Percentiles rank a stretch among this genome's conserved stretches.
Conservation (phyloP, 2,797 vertebrate species). For the Acipenser ruthenus region DNA sequence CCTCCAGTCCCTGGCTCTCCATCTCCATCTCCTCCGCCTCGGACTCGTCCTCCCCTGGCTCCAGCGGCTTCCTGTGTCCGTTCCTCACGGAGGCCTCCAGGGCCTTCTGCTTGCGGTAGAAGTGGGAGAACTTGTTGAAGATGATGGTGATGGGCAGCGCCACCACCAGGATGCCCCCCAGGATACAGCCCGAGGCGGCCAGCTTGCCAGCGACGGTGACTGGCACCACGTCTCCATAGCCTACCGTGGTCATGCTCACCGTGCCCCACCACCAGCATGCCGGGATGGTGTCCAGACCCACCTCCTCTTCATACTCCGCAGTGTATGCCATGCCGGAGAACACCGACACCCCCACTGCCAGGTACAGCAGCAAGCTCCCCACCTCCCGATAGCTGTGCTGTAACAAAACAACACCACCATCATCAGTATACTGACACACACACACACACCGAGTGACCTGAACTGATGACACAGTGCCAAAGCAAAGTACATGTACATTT, state of each 20-base stretch:
- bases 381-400: constrained; percentile 98
- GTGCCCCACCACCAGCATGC: constrained; percentile 99
- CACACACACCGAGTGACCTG: background rate
- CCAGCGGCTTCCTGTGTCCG: constrained; percentile 51
- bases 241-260: constrained; percentile 95
- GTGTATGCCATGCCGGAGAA: constrained; percentile 93
- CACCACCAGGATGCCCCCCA: constrained; percentile 89
- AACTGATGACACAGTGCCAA: too few species aligned
- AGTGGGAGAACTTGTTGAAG: constrained; percentile 98
- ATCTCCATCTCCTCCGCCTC: constrained; percentile 28
- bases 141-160: constrained; percentile 97
- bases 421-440: background rate
- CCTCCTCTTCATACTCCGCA: constrained; percentile 84
- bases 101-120: constrained; percentile 90
- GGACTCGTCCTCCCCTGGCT: constrained; percentile 20
- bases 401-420: constrained; percentile 22
- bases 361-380: constrained; percentile 87
- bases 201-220: constrained; percentile 87
- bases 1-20: constrained; percentile 39
- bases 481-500: too few species aligned
- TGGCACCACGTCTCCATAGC: constrained; percentile 89
- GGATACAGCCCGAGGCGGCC: constrained; percentile 88
- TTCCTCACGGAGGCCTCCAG: constrained; percentile 87
- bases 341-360: constrained; percentile 86
- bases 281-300: constrained; percentile 88